Conservation (phyloP, 2,113 vertebrate genomes). For the Hassar affinis region DNA sequence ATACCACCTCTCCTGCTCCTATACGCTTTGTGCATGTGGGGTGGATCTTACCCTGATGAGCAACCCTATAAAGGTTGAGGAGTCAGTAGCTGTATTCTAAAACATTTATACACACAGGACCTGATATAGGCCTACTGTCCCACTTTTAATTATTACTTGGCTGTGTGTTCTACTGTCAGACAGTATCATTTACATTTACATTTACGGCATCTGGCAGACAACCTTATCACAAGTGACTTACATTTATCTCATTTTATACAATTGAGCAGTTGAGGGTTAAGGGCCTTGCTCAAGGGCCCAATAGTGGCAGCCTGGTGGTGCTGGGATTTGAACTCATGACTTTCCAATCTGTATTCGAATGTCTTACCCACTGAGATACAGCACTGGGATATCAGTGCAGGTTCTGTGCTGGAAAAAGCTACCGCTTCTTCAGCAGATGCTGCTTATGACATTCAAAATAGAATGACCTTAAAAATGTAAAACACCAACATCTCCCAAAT, state of each 20-base stretch:
- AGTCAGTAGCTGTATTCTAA: not conserved
- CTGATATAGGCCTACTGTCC: not conserved
- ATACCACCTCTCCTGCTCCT: not conserved
- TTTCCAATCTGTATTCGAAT: no score
- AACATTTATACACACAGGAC: not conserved
- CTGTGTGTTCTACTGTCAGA: not conserved
- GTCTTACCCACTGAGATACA: no score
- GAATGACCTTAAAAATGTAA: not conserved
- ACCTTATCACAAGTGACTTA: no score
- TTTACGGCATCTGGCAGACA: no score
- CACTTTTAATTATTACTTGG: not conserved
- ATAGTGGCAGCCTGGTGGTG: no score
- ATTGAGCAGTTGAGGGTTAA: no score
- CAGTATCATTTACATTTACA: no score
- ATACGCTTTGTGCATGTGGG: not conserved
- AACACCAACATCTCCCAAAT: not conserved
- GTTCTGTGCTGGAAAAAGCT: not conserved
- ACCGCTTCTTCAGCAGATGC: conserved; percentile 7
- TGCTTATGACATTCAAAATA: not conserved
- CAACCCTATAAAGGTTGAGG: not conserved
- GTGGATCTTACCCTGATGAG: not conserved
- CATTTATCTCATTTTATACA: no score
- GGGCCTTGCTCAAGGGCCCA: no score
- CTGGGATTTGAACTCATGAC: no score
- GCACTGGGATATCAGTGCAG: not conserved